A percentile compares a stretch with the other conserved stretches of the same genome.
Conservation (phyloP, 2,888 invertebrate genomes). For the Phania funesta region DNA sequence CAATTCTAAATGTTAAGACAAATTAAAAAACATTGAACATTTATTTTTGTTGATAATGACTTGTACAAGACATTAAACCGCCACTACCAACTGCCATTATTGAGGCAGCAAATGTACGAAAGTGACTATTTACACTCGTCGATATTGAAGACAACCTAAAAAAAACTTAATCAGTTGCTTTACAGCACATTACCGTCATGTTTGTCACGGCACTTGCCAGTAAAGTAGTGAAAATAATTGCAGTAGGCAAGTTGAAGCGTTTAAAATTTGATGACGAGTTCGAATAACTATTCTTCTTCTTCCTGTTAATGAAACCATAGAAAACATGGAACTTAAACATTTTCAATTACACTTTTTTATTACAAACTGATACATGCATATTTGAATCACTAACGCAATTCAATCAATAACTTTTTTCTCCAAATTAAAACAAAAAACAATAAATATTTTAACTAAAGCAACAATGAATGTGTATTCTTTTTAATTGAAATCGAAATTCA, state of each 20-base stretch:
- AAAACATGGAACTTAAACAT: no score
- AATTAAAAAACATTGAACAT: constrained; percentile 48
- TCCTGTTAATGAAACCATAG: constrained; percentile 1
- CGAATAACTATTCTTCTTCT: background rate
- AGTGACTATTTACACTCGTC: constrained; percentile 47
- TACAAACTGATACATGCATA: no score
- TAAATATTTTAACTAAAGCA: no score
- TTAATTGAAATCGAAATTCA: no score
- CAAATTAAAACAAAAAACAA: no score
- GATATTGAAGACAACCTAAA: background rate
- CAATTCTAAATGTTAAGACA: constrained; percentile 55
- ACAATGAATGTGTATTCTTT: no score
- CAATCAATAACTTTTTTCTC: no score
- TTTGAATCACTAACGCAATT: no score
- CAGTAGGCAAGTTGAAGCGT: background rate
- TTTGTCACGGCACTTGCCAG: constrained; percentile 35
- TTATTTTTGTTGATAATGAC: constrained; percentile 60
- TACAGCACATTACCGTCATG: constrained; percentile 64
- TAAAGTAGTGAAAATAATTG: constrained; percentile 62
- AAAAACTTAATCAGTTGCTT: constrained; percentile 42
- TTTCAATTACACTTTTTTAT: no score
- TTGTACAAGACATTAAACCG: constrained; percentile 62
- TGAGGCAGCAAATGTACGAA: constrained; percentile 40
- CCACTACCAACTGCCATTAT: constrained; percentile 55
- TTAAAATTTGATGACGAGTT: background rate